Evolutionary conservation across 2,888 invertebrate genomes (phyloP), one percentile per base, ranked within the genome.

Genomic region (Hedya salicella): DNA sequence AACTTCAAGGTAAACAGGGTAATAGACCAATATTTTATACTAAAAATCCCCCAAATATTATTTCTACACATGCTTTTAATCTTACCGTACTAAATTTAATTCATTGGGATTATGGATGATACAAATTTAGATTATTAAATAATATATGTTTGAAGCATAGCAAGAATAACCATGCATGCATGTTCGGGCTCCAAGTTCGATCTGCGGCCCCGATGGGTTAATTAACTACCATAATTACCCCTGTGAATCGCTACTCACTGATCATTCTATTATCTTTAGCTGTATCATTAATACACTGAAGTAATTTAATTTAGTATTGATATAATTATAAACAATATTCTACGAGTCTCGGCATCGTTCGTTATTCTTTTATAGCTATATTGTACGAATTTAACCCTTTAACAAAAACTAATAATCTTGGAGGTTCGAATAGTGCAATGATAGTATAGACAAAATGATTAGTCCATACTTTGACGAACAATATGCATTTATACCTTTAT

Each of bases 1-100:
- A n/a, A n/a, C 62, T 68, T 70, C 59, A 82, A 89, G 91, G 90
- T 84, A 86, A 88, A 87, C 91, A 91, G 91, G 91, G 91, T 91
- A 89, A 85, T 81, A 80, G 75, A 79, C 82, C 80, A 81, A 76
- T 71, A 69, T 69, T 67, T 72, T 71, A 68, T 73, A 69, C 63
- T 67, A 70, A 69, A 69, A 53, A 68, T 53, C 19, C 19, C 14
- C 40, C 11, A 13, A 6, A 44, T n/a, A n/a, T 21, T 30, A 64
- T 17, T 53, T 53, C 39, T 40, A 39, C 46, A 46, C 9, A 21
- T 36, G 6, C 9, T 25, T 30, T 25, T 32, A 44, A 16, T 32
- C 4, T 46, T 11, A 40, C 16, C 14, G 9, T 25, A 21, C 25
- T 25, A 25, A 25, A 25, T 32, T 30, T 14, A 14, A 44, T 32